A percentile compares a stretch with the other conserved stretches of the same genome.
Conservation (phyloP, 1,140 invertebrate species). For the Sipha flava region DNA sequence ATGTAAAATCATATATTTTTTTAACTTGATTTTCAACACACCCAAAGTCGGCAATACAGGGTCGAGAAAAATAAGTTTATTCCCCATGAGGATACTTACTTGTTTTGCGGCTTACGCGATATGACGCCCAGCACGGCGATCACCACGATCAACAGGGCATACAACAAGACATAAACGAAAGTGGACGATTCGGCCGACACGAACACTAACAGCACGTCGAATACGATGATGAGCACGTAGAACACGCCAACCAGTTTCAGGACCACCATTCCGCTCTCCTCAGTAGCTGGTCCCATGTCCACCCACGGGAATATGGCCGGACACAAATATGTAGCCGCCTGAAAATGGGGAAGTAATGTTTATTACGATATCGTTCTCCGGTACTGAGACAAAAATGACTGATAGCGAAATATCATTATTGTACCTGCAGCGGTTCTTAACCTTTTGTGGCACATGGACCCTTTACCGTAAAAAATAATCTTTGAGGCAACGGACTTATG, state of each 20-base stretch:
- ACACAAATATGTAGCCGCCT: constrained; percentile 69
- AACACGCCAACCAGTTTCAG: constrained; percentile 79
- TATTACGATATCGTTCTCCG: too few relatives aligned
- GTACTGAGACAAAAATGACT: too few relatives aligned
- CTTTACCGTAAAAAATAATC: too few relatives aligned
- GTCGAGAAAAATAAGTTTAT: too few relatives aligned
- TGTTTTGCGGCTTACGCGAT: constrained; percentile 84
- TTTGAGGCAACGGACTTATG: too few relatives aligned
- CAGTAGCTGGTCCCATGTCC: constrained; percentile 73
- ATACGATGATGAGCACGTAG: constrained; percentile 68
- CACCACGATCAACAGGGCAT: constrained; percentile 64
- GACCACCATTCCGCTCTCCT: constrained; percentile 73
- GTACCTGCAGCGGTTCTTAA: too few relatives aligned
- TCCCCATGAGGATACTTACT: constrained; percentile 48
- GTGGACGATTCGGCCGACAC: constrained; percentile 58
- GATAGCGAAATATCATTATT: too few relatives aligned
- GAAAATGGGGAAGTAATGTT: constrained; percentile 38
- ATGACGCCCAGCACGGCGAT: constrained; percentile 69
- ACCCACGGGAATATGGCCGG: constrained; percentile 81
- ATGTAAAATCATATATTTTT: too few relatives aligned
- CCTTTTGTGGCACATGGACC: too few relatives aligned
- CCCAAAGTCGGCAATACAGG: too few relatives aligned
- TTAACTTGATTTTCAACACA: too few relatives aligned
- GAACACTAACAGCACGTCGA: constrained; percentile 74
- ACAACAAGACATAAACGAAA: constrained; percentile 60